A percentile compares a stretch with the other conserved stretches of the same genome.
Evolutionary conservation across 2,797 vertebrate genomes (phyloP).

Genomic region (Gallinago nigripennis): DNA sequence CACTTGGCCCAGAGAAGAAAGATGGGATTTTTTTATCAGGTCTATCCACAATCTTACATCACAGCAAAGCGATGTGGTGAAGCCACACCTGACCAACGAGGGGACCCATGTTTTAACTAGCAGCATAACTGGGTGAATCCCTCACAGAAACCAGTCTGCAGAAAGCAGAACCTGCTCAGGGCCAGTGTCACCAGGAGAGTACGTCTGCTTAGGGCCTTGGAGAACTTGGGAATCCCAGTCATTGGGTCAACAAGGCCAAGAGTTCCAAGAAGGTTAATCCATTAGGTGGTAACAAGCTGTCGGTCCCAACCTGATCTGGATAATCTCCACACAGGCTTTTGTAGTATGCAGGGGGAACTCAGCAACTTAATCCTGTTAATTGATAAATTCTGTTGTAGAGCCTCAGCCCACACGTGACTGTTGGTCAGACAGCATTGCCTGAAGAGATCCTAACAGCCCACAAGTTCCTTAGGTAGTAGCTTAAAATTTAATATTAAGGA

Average conservation of each 20-base stretch:
- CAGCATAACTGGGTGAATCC: not conserved
- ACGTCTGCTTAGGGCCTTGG: not conserved
- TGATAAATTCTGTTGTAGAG: not conserved
- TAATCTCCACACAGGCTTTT: constrained; percentile 5
- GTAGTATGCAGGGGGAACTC: not conserved
- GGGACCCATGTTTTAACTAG: not conserved
- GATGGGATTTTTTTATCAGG: not conserved
- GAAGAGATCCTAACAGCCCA: not conserved
- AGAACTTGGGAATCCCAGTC: constrained; percentile 29
- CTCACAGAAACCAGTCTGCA: not conserved
- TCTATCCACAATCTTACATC: not conserved
- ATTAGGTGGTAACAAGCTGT: constrained; percentile 14
- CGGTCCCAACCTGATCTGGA: not conserved
- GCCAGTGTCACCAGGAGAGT: not conserved
- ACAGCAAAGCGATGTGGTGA: not conserved
- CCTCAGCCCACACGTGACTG: accelerated
- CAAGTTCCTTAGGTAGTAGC: not conserved
- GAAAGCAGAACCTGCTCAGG: not conserved
- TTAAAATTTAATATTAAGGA: not conserved
- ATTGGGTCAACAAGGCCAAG: constrained; percentile 47
- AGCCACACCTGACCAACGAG: not conserved
- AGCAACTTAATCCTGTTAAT: constrained; percentile 53
- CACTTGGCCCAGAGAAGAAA: not conserved
- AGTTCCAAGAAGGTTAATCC: constrained; percentile 32
- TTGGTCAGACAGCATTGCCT: not conserved